Base-by-base conservation (phyloP, 2,888 invertebrate genomes). In the Xylota sylvarum region DNA sequence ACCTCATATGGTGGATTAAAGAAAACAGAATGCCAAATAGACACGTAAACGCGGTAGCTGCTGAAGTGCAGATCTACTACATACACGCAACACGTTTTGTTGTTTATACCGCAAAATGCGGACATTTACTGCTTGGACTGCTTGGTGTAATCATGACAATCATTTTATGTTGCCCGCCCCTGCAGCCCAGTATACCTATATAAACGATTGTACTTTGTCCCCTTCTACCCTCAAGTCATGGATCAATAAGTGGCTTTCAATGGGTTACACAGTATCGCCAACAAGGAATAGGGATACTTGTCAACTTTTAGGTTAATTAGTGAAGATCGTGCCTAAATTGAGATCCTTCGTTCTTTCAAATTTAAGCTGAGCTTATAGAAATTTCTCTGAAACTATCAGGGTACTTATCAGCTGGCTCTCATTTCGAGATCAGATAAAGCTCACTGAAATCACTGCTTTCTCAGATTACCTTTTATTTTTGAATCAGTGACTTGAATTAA, bases 1-100 rank as follows among this genome's bases (percentile, higher is more conserved):
- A 64, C 82, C 82, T 77, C 82, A 78, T 86, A 86, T 82, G 86
- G 82, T 46, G 62, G 46, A 60, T 19, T 56, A 43, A 35, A 43
- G 67, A 37, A 55, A 50, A 43, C 14, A 23, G 82, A 82, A 86
- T 82, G 86, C 86, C 73, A 86, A 86, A 86, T 82, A 86, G 82
- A 86, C 82, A 86, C 86, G 86, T 86, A 86, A 86, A 78, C 86
- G 78, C 86, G 82, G 86, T 82, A 82, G 86, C 86, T 73, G 77
- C 65, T 81, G 65, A 81, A 69, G 85, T 82, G 82, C 86, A 82
- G 82, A 86, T 86, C 81, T 82, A 69, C 86, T 76, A 69, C 78
- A 86, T 64, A 86, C 86, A 86, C 86, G 82, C 86, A 82, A 82
- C 77, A 74, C 64, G 58, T 78, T 78, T 86, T 17, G 86, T 78